Percentiles rank a stretch among this genome's conserved stretches.
Conservation (phyloP, 1,140 invertebrate species). For the Penaeus japonicus region DNA sequence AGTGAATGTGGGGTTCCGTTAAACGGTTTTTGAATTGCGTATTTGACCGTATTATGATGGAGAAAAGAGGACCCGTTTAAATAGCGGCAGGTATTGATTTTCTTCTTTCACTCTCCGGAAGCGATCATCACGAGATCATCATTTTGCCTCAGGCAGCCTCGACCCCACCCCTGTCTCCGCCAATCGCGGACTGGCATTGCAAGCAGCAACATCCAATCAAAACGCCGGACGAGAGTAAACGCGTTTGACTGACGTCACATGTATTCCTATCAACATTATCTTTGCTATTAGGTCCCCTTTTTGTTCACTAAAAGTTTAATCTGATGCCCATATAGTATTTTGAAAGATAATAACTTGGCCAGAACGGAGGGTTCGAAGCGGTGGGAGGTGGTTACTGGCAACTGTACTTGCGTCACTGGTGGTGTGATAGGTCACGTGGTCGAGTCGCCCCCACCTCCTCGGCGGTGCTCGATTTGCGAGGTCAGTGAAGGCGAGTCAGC, state of each 20-base stretch:
- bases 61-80: too few species aligned
- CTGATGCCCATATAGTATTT: background rate
- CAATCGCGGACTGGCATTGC: background rate
- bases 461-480: background rate
- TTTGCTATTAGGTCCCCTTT: too few species aligned
- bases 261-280: too few species aligned
- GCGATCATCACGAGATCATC: background rate
- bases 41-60: too few species aligned
- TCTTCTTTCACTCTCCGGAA: too few species aligned
- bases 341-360: background rate
- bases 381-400: background rate
- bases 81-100: too few species aligned
- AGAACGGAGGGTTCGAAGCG: background rate
- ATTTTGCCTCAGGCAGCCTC: conserved; percentile 2
- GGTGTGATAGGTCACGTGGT: conserved; percentile 36
- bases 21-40: too few species aligned
- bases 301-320: too few species aligned
- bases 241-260: too few species aligned
- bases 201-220: background rate
- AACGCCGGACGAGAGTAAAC: too few species aligned
- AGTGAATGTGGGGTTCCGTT: too few species aligned
- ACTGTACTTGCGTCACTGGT: conserved; percentile 20
- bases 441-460: background rate
- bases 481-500: background rate
- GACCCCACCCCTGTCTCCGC: conserved; percentile 24